Evolutionary conservation across 1,140 invertebrate genomes (phyloP).

Genomic region (Drosophila bipectinata): DNA sequence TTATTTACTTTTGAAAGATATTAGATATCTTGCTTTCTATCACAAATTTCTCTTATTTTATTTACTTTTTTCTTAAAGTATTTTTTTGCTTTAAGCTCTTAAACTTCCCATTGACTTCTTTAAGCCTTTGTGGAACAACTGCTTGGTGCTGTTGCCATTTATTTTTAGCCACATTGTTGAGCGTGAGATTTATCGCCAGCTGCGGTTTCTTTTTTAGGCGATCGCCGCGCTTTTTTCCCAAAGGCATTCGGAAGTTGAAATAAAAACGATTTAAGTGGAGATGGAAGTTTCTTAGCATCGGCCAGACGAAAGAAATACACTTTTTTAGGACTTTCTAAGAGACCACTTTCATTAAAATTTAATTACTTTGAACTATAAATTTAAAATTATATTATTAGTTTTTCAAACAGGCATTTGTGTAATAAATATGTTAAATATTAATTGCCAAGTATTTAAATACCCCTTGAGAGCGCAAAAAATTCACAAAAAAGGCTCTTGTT

Average conservation of each 20-base stretch:
- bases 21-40: not conserved
- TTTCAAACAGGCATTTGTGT: not conserved
- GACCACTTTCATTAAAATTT: too few relatives aligned
- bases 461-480: not conserved
- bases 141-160: slow-evolving; percentile 8
- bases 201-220: slow-evolving; percentile 46
- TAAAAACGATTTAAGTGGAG: slow-evolving; percentile 35
- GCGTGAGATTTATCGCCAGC: slow-evolving; percentile 53
- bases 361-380: too few relatives aligned
- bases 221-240: slow-evolving; percentile 33
- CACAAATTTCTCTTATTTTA: not conserved
- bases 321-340: too few relatives aligned
- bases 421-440: not conserved
- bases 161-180: slow-evolving; percentile 56
- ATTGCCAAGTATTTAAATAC: not conserved
- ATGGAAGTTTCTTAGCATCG: slow-evolving; percentile 3
- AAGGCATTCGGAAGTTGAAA: slow-evolving; percentile 57
- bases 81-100: slow-evolving; percentile 22
- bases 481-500: slow-evolving; percentile 2
- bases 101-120: slow-evolving; percentile 35
- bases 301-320: not conserved
- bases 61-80: slow-evolving; percentile 16
- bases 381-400: too few relatives aligned
- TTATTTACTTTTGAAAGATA: too few relatives aligned
- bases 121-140: slow-evolving; percentile 19